Base-by-base conservation (phyloP, 2,113 vertebrate genomes). In the Dasypus novemcinctus region DNA sequence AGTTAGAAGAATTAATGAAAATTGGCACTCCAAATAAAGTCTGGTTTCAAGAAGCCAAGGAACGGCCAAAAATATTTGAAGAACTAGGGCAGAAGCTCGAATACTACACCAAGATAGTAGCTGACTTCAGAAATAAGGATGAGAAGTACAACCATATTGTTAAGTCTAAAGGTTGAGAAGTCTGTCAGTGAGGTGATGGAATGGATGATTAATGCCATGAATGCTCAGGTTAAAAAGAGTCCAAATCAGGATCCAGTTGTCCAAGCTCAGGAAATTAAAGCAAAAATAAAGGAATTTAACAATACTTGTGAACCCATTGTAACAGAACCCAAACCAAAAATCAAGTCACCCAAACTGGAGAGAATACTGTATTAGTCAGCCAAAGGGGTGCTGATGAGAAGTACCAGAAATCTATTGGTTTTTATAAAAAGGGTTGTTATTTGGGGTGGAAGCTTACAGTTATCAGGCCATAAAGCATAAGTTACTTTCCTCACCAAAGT, bases 301-400 rank as follows among this genome's bases (percentile, higher is more conserved):
- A 98, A 96, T 66, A 63, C 98, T 20, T 99, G 99, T 97, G 98
- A 99, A 72, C 97, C 98, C 2, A 91, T 99, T 46, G 98, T 99
- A 66, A 98, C 98, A 79, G 99, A 99, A 59, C 98, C 99, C 27
- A 99, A 98, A 95, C 99, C 99, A 68, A 98, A 99, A 97, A 98
- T 98, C 7, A 98, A 99, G 54, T 99, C 98, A 57, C 99, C 99
- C 33, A 98, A 98, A 93, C 97, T 98, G 78, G 98, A 99, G 96
- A 98, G 98, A 94, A 98, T 11, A 49, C 46, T 49, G 46, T 49
- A 46, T 46, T 46, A 46, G 43, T n/a, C n/a, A n/a, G n/a, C n/a
- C n/a, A n/a, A n/a, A n/a, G n/a, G n/a, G n/a, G n/a, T n/a, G n/a
- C n/a, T n/a, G n/a, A n/a, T n/a, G n/a, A n/a, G n/a, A n/a, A n/a